A percentile compares a stretch with the other conserved stretches of the same genome.
Conservation (phyloP, 30 jellyfish, hydroid and myxozoan species). For the Aurelia sp. region DNA sequence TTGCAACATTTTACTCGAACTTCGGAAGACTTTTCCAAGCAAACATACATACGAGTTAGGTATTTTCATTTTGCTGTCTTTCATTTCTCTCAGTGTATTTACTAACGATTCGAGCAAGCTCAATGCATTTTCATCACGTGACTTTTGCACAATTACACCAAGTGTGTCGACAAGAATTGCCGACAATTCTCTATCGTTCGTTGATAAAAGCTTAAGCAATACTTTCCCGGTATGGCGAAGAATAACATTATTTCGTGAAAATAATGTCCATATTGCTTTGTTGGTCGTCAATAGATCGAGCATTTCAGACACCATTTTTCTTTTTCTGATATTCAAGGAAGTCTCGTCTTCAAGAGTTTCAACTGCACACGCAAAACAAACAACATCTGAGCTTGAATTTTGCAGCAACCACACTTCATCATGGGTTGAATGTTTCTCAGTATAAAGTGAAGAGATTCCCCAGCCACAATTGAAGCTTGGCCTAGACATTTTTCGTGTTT, state of each 20-base stretch:
- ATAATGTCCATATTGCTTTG: slow-evolving; percentile 41
- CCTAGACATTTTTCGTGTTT: too few relatives aligned
- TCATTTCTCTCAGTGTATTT: slow-evolving; percentile 4
- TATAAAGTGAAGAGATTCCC: neutral
- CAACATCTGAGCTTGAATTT: slow-evolving; percentile 25
- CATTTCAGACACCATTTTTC: slow-evolving; percentile 60
- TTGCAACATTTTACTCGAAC: slow-evolving; percentile 19
- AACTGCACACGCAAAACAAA: slow-evolving; percentile 91
- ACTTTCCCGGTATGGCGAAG: slow-evolving; percentile 53
- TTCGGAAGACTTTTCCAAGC: slow-evolving; percentile 59
- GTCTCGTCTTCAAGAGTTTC: slow-evolving; percentile 71
- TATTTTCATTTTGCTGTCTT: neutral
- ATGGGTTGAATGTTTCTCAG: slow-evolving; percentile 62
- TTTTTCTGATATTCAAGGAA: slow-evolving; percentile 59
- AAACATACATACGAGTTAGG: slow-evolving; percentile 16
- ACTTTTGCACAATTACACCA: slow-evolving; percentile 39
- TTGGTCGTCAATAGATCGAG: slow-evolving; percentile 59
- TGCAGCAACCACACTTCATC: slow-evolving; percentile 78
- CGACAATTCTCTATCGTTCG: slow-evolving; percentile 50
- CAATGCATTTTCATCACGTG: slow-evolving; percentile 35
- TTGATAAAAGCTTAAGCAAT: slow-evolving; percentile 47
- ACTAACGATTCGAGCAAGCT: slow-evolving; percentile 38
- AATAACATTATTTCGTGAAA: slow-evolving; percentile 32
- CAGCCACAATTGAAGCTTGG: too few relatives aligned
- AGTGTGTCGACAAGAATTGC: slow-evolving; percentile 61